Percentiles rank a stretch among this genome's conserved stretches.
Conservation (phyloP, 2,888 invertebrate species). For the Ceriagrion tenellum region DNA sequence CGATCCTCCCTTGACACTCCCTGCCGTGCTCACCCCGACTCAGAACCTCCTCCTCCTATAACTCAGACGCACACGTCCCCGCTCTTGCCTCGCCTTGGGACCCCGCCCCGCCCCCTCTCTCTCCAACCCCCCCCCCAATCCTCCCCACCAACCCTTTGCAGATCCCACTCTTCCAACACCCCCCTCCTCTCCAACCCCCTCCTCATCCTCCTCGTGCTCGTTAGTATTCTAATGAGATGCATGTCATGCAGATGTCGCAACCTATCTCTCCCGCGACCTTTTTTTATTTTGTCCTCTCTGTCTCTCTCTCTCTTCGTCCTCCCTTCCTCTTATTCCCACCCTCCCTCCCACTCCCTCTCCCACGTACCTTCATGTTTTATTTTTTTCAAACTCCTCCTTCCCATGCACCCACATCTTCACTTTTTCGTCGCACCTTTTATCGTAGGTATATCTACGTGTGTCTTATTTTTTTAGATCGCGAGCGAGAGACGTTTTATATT, state of each 20-base stretch:
- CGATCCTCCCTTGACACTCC: conserved; percentile 68
- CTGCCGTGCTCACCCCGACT: not conserved
- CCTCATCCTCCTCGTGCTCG: conserved; percentile 49
- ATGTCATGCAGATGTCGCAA: conserved; percentile 68
- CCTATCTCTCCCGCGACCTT: conserved; percentile 58
- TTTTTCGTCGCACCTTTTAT: not conserved
- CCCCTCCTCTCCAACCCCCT: not conserved
- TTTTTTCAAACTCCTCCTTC: conserved; percentile 5
- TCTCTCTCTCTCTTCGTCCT: not conserved
- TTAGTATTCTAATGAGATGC: conserved; percentile 68
- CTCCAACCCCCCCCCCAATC: not conserved
- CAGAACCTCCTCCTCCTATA: not conserved
- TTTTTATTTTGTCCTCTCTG: conserved; percentile 43
- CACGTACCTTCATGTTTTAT: not conserved
- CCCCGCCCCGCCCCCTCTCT: not conserved
- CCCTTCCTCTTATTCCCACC: not conserved
- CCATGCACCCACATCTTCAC: not conserved
- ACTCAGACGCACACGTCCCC: no score
- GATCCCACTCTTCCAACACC: not conserved
- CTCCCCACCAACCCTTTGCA: not conserved
- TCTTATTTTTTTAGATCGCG: conserved; percentile 20
- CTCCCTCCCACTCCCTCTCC: not conserved
- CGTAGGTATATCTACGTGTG: not conserved
- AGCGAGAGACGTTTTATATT: conserved; percentile 37
- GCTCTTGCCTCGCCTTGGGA: no score